These are phyloP conservation scores for Epinotia bilunana DNA, from an alignment of 2,888 invertebrate genomes.

Conservation along the genomic window DNA sequence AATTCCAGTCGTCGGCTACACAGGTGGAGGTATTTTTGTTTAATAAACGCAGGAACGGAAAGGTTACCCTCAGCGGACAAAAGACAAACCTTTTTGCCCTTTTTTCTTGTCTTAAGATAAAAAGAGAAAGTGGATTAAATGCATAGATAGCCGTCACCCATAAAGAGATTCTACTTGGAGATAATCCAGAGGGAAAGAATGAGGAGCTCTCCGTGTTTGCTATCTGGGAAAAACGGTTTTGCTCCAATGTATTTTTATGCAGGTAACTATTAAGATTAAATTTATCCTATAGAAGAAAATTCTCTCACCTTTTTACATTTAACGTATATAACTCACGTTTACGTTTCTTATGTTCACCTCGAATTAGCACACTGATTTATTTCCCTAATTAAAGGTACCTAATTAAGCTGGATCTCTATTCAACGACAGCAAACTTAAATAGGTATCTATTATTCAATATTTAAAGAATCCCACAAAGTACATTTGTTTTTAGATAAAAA, in stretches of 20 bases:
- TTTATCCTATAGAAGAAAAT: conserved; percentile 52
- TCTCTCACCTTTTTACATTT: neutral
- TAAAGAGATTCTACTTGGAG: conserved; percentile 70
- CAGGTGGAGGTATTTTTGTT: conserved; percentile 72
- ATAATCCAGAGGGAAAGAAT: conserved; percentile 62
- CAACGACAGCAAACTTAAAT: no score
- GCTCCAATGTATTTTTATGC: conserved; percentile 59
- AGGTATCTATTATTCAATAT: no score
- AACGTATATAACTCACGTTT: no score
- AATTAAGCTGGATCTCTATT: no score
- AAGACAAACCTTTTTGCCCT: conserved; percentile 69
- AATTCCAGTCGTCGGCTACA: conserved; percentile 63
- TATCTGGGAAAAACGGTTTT: conserved; percentile 56
- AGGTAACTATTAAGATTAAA: conserved; percentile 59
- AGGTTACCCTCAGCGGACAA: conserved; percentile 70
- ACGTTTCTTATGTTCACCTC: no score
- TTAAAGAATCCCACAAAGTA: no score
- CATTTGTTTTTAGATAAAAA: no score
- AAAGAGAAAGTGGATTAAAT: conserved; percentile 80
- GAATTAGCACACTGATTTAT: no score
- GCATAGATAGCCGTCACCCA: conserved; percentile 74
- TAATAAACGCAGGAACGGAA: conserved; percentile 69
- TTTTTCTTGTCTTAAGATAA: conserved; percentile 73
- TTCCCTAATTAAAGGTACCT: no score
- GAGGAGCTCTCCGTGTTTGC: conserved; percentile 50